These are phyloP conservation scores for Altica lythri DNA, from an alignment of 2,888 invertebrate species.

Conservation along the genomic window DNA sequence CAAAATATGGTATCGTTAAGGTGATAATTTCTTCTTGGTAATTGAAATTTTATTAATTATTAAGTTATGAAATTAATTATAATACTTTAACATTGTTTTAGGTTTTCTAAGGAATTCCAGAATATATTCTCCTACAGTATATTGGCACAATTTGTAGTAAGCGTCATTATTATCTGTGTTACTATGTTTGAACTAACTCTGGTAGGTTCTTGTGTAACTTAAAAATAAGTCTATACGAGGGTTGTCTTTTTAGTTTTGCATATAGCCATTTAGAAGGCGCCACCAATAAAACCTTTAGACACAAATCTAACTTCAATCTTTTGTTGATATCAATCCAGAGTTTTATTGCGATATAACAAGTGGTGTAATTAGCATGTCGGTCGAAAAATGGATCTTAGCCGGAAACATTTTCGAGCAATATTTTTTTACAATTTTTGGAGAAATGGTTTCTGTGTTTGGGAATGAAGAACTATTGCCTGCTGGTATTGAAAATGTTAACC, in stretches of 20 bases:
- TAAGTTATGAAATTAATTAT: too few species aligned
- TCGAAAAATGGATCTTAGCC: neutral
- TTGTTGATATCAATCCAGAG: neutral
- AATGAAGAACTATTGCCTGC: too few species aligned
- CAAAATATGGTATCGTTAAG: too few species aligned
- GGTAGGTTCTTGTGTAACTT: conserved; percentile 42
- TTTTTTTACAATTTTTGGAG: too few species aligned
- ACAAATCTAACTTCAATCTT: neutral
- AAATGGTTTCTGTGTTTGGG: too few species aligned
- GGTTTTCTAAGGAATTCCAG: conserved; percentile 31
- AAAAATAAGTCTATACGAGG: neutral
- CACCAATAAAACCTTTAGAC: neutral
- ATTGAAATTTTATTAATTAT: too few species aligned
- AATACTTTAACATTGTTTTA: too few species aligned
- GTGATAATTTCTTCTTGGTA: too few species aligned
- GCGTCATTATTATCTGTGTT: conserved; percentile 50
- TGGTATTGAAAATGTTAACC: too few species aligned
- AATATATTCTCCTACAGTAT: conserved; percentile 33
- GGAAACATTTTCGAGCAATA: too few species aligned
- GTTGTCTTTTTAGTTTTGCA: neutral
- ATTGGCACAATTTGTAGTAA: conserved; percentile 43
- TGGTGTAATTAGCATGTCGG: neutral
- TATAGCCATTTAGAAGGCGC: neutral
- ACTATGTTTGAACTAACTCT: conserved; percentile 52
- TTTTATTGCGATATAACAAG: neutral